phyloP scores from a whole-genome alignment of 2,888 invertebrate genomes.

The Epinotia bilunana region DNA sequence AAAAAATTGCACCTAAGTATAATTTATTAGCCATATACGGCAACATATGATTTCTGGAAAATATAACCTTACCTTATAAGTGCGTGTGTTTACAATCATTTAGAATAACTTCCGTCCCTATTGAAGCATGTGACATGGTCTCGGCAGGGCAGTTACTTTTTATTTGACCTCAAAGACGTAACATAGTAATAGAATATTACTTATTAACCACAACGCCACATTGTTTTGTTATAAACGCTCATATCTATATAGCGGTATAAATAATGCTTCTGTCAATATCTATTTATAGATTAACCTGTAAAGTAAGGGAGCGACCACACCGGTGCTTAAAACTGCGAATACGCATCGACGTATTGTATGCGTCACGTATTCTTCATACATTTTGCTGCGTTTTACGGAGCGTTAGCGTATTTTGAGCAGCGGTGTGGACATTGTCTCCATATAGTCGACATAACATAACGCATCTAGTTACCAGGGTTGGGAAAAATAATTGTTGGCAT shows the following conservation, averaged over 20 bases:
- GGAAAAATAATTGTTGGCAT: too few relatives aligned
- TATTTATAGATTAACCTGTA: too few relatives aligned
- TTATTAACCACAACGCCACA: background rate
- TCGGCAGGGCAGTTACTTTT: background rate
- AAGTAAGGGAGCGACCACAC: too few relatives aligned
- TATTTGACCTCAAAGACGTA: constrained; percentile 1
- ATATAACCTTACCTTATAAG: constrained; percentile 12
- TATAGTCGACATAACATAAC: too few relatives aligned
- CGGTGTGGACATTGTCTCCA: too few relatives aligned
- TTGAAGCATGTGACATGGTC: background rate
- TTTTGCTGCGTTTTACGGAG: too few relatives aligned
- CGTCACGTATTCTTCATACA: too few relatives aligned
- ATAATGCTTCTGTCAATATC: background rate
- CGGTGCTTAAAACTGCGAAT: too few relatives aligned
- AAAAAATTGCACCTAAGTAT: constrained; percentile 3
- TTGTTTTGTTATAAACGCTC: background rate
- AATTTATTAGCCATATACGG: constrained; percentile 4
- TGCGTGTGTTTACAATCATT: background rate
- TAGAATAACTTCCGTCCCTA: constrained; percentile 32
- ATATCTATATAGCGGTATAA: background rate
- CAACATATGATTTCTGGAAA: constrained; percentile 21
- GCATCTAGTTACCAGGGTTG: too few relatives aligned
- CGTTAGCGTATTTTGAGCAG: too few relatives aligned
- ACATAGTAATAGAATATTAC: constrained; percentile 3
- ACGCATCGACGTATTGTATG: too few relatives aligned